Evolutionary conservation across 2,797 vertebrate genomes (phyloP), one percentile per base, ranked within the genome.

Genomic region (Esox masquinongy): DNA sequence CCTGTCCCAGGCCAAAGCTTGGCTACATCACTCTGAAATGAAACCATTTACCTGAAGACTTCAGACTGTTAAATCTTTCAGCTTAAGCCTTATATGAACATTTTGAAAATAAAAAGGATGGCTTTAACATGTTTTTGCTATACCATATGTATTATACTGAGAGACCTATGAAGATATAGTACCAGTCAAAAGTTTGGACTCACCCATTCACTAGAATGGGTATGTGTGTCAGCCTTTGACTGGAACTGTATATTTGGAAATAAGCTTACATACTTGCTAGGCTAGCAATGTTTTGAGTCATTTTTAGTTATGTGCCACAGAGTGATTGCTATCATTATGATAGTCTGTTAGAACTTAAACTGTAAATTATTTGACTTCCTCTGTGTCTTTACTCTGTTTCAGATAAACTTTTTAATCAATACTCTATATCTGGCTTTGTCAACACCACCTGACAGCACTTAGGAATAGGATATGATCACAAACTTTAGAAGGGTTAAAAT

Each of bases 1-100:
- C 82, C 36, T 77, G 83, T 88, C 80, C 15, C 34, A 76, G 80
- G 75, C 24, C 34, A 76, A 80, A 74, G 83, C 84, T 88, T 88
- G 80, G 77, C 77, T 88, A 77, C 81, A 82, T 88, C 77, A 81
- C 82, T 36, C 16, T 85, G 82, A 83, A 64, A 81, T 82, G 72
- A 86, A 90, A 88, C 79, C 82, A 91, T 91, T 91, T 88, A 92
- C 84, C 84, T 88, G 83, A 91, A 86, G 92, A 93, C 92, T 91
- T 90, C 88, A 93, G 93, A 94, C 94, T 94, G 93, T 95, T 94
- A 92, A 91, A 91, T 86, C 86, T 90, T 81, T 85, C 89, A 89
- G 90, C 92, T 92, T 91, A 87, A 90, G 90, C 80, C 80, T 88
- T 82, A 79, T 85, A 85, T 86, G 85, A 85, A 89, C 83, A 84